A percentile compares a stretch with the other conserved stretches of the same genome.
Conservation (phyloP, 2,113 vertebrate species). For the Dicaeum eximium region DNA sequence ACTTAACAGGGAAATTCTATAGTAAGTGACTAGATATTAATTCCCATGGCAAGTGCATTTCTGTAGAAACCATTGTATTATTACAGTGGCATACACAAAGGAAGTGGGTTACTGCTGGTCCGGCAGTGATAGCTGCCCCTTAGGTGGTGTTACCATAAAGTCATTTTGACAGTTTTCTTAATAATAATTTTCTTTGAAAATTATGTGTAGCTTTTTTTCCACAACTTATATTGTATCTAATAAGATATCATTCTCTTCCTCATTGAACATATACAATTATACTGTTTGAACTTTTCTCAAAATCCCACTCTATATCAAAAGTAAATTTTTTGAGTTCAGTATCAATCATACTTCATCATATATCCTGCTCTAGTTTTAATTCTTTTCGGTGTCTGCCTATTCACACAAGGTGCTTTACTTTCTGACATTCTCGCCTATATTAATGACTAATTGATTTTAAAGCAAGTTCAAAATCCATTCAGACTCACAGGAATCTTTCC, state of each 20-base stretch:
- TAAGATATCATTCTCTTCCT: background rate
- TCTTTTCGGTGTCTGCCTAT: background rate
- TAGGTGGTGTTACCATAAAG: background rate
- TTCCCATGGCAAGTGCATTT: background rate
- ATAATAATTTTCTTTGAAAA: constrained; percentile 2
- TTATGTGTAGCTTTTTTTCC: background rate
- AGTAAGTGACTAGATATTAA: background rate
- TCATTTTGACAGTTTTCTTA: constrained; percentile 4
- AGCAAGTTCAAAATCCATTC: background rate
- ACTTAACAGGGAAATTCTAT: background rate
- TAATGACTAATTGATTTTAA: background rate
- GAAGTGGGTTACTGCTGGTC: background rate
- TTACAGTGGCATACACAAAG: background rate
- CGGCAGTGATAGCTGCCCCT: background rate
- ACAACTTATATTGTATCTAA: background rate
- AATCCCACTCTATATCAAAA: background rate
- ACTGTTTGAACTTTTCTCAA: background rate
- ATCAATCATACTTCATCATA: background rate
- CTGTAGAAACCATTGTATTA: background rate
- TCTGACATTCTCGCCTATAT: background rate
- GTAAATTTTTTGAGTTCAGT: background rate
- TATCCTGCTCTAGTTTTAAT: background rate
- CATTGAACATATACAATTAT: background rate
- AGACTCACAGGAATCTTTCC: background rate
- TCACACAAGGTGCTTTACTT: background rate